These are phyloP conservation scores for Polyommatus icarus DNA, from an alignment of 2,888 invertebrate species.

Conservation along the genomic window DNA sequence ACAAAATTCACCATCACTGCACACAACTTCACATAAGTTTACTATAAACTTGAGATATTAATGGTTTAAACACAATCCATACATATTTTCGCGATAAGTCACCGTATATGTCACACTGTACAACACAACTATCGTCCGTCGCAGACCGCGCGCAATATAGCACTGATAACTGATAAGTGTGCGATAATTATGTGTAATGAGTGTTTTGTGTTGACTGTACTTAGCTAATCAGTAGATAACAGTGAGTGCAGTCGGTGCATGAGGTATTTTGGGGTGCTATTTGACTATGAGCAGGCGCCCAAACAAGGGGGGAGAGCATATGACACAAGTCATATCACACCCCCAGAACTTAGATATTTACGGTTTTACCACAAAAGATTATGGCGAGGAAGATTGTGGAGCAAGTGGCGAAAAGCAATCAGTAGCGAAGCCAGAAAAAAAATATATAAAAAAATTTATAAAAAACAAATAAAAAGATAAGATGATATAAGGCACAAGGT, in stretches of 20 bases:
- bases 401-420: too few relatives aligned
- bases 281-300: neutral
- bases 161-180: constrained; percentile 21
- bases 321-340: too few relatives aligned
- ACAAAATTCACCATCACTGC: neutral
- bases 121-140: neutral
- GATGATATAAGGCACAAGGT: too few relatives aligned
- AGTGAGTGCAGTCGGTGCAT: neutral
- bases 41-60: neutral
- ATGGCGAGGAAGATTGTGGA: too few relatives aligned
- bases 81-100: neutral
- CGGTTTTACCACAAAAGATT: too few relatives aligned
- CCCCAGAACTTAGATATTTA: too few relatives aligned
- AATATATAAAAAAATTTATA: too few relatives aligned
- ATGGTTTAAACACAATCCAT: neutral
- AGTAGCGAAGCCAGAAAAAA: too few relatives aligned
- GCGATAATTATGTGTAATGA: neutral
- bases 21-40: neutral
- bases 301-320: too few relatives aligned
- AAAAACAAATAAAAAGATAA: too few relatives aligned
- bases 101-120: neutral
- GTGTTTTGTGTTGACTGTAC: neutral
- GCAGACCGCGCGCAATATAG: neutral
- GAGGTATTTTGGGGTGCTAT: neutral
- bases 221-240: neutral